phyloP scores from a whole-genome alignment of 2,797 vertebrate species.

The Xiphorhynchus erythropygius region DNA sequence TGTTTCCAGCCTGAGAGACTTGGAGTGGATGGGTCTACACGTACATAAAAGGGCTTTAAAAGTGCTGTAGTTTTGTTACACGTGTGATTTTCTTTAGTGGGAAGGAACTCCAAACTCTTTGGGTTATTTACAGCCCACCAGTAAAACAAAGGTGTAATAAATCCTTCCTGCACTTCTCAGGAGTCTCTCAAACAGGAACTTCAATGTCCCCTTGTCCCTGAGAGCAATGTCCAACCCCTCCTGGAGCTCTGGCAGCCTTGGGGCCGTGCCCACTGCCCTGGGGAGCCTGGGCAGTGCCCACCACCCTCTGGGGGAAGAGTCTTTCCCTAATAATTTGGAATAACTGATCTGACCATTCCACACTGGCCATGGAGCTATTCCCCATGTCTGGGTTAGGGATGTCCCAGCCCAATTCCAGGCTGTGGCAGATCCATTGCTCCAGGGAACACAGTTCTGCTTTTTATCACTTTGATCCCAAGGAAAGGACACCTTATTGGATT shows the following conservation, averaged over 20 bases:
- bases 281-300: neutral
- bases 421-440: neutral
- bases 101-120: neutral
- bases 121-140: neutral
- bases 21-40: neutral
- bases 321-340: neutral
- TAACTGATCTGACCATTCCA: too few relatives aligned
- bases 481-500: neutral
- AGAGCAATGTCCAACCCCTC: neutral
- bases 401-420: neutral
- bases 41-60: neutral
- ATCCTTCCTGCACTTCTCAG: neutral
- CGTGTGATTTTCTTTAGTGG: neutral
- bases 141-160: accelerated
- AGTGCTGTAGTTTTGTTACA: neutral
- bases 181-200: neutral
- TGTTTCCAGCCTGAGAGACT: neutral
- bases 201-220: neutral
- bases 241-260: neutral
- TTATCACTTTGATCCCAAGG: neutral
- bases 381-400: neutral
- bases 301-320: neutral
- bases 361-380: neutral
- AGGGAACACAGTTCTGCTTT: neutral
- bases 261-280: neutral